These are phyloP conservation scores for Uropetala carovei DNA, from an alignment of 2,888 invertebrate genomes.

Conservation along the genomic window DNA sequence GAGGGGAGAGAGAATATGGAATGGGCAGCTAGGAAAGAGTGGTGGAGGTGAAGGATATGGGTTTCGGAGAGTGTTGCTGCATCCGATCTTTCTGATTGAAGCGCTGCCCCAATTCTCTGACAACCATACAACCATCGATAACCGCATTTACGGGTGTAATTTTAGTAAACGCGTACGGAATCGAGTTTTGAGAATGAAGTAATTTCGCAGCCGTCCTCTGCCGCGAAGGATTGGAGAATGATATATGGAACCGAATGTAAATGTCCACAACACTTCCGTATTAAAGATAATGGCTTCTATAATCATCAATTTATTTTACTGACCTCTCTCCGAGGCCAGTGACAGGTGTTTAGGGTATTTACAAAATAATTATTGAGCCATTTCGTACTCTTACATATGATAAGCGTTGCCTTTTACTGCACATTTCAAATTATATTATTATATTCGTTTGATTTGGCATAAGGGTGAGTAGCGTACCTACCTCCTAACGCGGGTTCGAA, in stretches of 20 bases:
- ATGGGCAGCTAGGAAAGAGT: not conserved
- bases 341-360: no score
- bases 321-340: no score
- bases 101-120: not conserved
- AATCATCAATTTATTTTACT: no score
- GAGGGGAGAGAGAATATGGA: not conserved
- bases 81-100: not conserved
- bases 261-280: not conserved
- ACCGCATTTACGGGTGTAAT: conserved; percentile 22
- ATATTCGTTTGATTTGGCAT: no score
- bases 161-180: not conserved
- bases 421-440: no score
- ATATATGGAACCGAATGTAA: not conserved
- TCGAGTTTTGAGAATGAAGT: not conserved
- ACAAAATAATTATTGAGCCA: no score
- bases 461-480: no score
- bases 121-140: not conserved
- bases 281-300: not conserved
- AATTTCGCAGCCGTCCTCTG: not conserved
- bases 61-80: no score
- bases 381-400: no score
- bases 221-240: not conserved
- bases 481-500: no score
- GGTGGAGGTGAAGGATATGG: not conserved
- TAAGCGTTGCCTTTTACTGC: no score